phyloP scores from a whole-genome alignment of 2,797 vertebrate genomes.

The Glossophaga mutica region DNA sequence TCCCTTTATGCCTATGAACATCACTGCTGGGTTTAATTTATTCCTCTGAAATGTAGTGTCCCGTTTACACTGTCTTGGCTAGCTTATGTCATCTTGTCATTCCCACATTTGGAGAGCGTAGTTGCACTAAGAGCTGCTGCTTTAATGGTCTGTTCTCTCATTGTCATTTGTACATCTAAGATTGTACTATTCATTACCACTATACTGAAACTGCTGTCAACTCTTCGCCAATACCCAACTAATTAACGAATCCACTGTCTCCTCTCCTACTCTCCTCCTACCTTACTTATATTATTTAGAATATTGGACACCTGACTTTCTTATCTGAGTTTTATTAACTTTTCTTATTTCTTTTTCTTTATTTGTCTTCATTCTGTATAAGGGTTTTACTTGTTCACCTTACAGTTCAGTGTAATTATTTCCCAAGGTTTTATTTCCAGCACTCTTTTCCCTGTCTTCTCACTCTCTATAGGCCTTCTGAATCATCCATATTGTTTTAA shows the following conservation, averaged over 20 bases:
- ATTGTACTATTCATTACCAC: neutral
- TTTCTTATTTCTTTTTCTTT: neutral
- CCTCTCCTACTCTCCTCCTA: neutral
- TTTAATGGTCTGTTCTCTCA: neutral
- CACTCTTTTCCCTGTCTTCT: rapidly evolving
- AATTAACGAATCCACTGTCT: neutral
- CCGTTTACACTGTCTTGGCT: rapidly evolving
- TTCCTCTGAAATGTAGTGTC: neutral
- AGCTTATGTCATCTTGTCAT: too few species aligned
- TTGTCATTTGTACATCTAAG: neutral
- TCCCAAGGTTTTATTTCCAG: neutral
- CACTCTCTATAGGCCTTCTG: neutral
- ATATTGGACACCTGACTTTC: neutral
- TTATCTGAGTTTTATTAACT: neutral
- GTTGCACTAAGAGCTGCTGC: rapidly evolving
- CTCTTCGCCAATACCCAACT: neutral
- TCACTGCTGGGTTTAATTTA: neutral
- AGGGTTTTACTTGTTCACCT: neutral
- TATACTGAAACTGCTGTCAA: neutral
- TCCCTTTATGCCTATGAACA: neutral
- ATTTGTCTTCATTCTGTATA: neutral
- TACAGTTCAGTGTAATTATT: neutral
- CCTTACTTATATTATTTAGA: neutral
- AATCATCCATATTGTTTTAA: neutral
- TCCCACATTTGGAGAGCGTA: rapidly evolving